These are phyloP conservation scores for Xiphophorus birchmanni DNA, from an alignment of 2,797 vertebrate genomes.

Conservation along the genomic window DNA sequence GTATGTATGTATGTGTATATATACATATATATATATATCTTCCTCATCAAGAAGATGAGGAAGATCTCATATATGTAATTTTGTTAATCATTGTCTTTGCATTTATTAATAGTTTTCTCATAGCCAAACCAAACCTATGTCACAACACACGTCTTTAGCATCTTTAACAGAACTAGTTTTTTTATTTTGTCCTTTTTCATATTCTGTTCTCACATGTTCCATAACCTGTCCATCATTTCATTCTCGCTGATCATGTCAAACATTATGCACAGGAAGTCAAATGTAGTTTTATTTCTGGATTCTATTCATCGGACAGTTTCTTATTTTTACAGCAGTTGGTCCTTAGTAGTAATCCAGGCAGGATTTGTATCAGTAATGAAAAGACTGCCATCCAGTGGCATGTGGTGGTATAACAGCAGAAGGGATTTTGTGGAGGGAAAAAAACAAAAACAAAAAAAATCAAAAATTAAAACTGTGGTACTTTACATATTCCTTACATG, in stretches of 20 bases:
- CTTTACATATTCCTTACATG: background rate
- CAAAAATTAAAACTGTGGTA: background rate
- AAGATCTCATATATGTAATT: background rate
- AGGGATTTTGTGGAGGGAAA: background rate
- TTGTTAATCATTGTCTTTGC: background rate
- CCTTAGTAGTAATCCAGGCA: background rate
- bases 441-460: background rate
- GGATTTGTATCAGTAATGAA: background rate
- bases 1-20: too few species aligned
- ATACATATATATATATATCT: too few species aligned
- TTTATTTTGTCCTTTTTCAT: background rate
- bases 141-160: background rate
- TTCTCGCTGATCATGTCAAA: background rate
- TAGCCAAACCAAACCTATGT: background rate
- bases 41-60: too few species aligned
- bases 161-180: background rate
- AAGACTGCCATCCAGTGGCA: background rate
- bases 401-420: background rate
- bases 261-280: background rate
- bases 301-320: background rate
- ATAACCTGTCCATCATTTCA: background rate
- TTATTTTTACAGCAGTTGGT: background rate
- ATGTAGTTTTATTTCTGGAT: background rate
- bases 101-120: background rate
- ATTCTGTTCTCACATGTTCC: background rate